Percentiles rank a stretch among this genome's conserved stretches.
phyloP scores from a whole-genome alignment of 2,888 invertebrate species.

The Plusia festucae region DNA sequence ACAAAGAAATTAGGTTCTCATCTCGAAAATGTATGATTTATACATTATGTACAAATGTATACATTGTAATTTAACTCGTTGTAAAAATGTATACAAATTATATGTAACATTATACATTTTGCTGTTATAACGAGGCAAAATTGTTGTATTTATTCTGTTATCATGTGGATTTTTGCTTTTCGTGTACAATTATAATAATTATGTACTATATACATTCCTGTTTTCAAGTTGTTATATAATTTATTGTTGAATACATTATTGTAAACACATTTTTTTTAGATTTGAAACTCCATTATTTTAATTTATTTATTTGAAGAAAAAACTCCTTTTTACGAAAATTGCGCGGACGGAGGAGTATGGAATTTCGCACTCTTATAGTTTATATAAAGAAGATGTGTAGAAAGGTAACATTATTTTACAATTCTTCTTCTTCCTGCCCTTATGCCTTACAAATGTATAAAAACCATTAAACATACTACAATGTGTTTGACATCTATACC shows the following conservation, averaged over 20 bases:
- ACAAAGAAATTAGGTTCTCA: neutral
- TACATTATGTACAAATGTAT: conserved; percentile 4
- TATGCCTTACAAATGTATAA: too few relatives aligned
- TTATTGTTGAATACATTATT: neutral
- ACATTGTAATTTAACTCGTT: neutral
- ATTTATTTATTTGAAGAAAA: too few relatives aligned
- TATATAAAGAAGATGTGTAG: too few relatives aligned
- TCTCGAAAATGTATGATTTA: conserved; percentile 1
- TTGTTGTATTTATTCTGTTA: neutral
- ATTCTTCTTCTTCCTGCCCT: too few relatives aligned
- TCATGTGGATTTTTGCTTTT: neutral
- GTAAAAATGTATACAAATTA: neutral
- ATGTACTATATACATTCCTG: conserved; percentile 1
- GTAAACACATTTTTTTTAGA: neutral
- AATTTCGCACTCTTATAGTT: too few relatives aligned
- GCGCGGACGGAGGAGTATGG: too few relatives aligned
- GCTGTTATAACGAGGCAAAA: neutral
- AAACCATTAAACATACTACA: too few relatives aligned
- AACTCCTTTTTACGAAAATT: too few relatives aligned
- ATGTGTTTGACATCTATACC: too few relatives aligned
- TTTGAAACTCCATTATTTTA: neutral
- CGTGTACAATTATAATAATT: neutral
- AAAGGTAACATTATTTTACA: too few relatives aligned
- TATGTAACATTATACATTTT: neutral
- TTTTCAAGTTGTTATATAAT: neutral